Conservation (phyloP, 2,888 invertebrate genomes). For the Agriopis marginaria region DNA sequence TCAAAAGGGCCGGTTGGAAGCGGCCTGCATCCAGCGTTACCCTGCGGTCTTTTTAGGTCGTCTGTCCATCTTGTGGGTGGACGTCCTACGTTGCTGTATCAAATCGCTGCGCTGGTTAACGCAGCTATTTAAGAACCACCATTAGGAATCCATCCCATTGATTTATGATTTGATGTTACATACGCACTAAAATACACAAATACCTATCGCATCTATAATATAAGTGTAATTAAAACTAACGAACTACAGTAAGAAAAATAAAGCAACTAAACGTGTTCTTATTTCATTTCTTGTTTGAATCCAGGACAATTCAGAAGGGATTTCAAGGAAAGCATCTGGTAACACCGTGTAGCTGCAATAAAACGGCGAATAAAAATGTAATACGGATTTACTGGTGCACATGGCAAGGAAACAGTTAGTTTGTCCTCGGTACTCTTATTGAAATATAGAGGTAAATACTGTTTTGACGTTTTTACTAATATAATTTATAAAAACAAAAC, state of each 20-base stretch:
- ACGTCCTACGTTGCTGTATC: no score
- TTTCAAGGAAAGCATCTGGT: constrained; percentile 14
- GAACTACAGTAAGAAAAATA: not conserved
- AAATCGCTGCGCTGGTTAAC: no score
- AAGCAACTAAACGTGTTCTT: not conserved
- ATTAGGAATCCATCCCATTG: no score
- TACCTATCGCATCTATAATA: not conserved
- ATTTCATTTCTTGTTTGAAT: constrained; percentile 1
- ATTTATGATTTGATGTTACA: no score
- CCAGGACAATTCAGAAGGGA: constrained; percentile 31
- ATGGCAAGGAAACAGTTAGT: constrained; percentile 32
- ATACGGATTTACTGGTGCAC: constrained; percentile 41
- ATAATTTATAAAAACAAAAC: no score
- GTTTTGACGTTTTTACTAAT: no score
- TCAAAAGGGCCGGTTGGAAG: no score
- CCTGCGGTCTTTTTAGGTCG: no score
- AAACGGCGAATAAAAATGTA: constrained; percentile 42
- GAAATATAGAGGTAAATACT: constrained; percentile 6
- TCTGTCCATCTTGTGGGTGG: no score
- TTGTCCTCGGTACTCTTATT: constrained; percentile 34
- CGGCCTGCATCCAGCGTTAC: no score
- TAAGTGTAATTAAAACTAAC: not conserved
- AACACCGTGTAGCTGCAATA: constrained; percentile 36
- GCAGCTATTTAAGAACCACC: no score
- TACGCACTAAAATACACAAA: no score